A percentile compares a stretch with the other conserved stretches of the same genome.
These are phyloP conservation scores for Paedocypris micromegethes DNA, from an alignment of 2,797 vertebrate genomes.

Conservation along the genomic window DNA sequence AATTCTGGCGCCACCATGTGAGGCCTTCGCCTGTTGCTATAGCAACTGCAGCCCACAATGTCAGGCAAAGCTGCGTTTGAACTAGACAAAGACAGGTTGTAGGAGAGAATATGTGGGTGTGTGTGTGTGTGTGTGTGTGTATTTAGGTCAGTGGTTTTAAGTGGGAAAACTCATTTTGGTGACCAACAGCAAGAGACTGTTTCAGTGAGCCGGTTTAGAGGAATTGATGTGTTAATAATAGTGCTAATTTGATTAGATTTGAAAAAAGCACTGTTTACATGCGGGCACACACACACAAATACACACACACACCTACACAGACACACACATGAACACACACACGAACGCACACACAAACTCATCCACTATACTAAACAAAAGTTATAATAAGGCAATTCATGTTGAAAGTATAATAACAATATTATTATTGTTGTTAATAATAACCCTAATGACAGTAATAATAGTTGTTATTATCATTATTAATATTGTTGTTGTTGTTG, in stretches of 20 bases:
- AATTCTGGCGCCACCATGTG: conserved; percentile 24
- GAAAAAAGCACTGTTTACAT: no score
- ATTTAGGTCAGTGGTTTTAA: conserved; percentile 33
- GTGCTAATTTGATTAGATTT: neutral
- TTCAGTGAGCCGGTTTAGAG: conserved; percentile 10
- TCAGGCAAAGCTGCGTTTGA: conserved; percentile 11
- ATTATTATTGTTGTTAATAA: no score
- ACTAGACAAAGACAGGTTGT: conserved; percentile 20
- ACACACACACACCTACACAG: no score
- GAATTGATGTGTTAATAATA: neutral
- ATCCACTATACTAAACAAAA: no score
- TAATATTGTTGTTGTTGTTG: no score
- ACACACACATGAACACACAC: no score
- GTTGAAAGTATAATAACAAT: no score
- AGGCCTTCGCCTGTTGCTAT: conserved; percentile 35
- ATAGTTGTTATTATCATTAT: no score
- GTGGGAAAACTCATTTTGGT: conserved; percentile 27
- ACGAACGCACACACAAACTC: no score
- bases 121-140: conserved; percentile 29
- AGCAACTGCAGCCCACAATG: conserved; percentile 36
- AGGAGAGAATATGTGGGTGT: conserved; percentile 21
- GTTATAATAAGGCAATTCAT: no score
- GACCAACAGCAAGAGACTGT: conserved; percentile 15
- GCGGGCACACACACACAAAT: no score
- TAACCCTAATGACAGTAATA: no score